Evolutionary conservation across 2,888 invertebrate species (phyloP).

Genomic region (Napeogenes sylphis): DNA sequence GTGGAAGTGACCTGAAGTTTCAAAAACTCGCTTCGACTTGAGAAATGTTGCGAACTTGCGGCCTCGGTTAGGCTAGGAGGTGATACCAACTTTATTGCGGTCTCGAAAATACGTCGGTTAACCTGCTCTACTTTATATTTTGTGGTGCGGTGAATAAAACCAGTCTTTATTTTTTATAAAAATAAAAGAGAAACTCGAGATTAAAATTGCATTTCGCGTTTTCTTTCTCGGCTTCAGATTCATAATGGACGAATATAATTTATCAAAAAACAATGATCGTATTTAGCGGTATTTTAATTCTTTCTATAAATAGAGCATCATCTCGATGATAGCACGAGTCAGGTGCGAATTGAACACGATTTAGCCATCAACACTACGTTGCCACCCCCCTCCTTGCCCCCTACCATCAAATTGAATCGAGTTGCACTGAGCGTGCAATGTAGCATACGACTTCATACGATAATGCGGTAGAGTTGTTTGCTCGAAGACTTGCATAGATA

Average conservation of each 20-base stretch:
- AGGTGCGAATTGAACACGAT: constrained; percentile 75
- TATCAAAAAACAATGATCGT: background rate
- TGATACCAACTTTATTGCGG: constrained; percentile 47
- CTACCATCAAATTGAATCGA: constrained; percentile 66
- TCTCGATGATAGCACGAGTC: constrained; percentile 39
- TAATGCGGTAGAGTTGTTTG: constrained; percentile 25
- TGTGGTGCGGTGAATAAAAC: background rate
- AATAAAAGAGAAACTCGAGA: background rate
- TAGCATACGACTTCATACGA: constrained; percentile 11
- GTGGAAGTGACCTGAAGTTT: constrained; percentile 33
- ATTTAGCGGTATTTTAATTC: background rate
- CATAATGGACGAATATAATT: background rate
- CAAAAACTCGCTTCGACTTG: constrained; percentile 32
- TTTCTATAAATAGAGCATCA: constrained; percentile 46
- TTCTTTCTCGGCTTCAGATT: too few species aligned
- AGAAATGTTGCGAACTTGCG: constrained; percentile 51
- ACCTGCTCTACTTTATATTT: constrained; percentile 26
- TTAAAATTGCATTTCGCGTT: background rate
- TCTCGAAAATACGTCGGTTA: constrained; percentile 37
- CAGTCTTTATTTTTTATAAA: background rate
- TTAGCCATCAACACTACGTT: constrained; percentile 69
- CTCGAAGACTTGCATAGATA: constrained; percentile 18
- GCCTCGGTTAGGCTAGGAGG: constrained; percentile 45
- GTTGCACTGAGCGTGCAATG: constrained; percentile 45
- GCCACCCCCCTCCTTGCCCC: constrained; percentile 49